These are phyloP conservation scores for Tachystola acroxantha DNA, from an alignment of 2,888 invertebrate genomes.

Conservation along the genomic window DNA sequence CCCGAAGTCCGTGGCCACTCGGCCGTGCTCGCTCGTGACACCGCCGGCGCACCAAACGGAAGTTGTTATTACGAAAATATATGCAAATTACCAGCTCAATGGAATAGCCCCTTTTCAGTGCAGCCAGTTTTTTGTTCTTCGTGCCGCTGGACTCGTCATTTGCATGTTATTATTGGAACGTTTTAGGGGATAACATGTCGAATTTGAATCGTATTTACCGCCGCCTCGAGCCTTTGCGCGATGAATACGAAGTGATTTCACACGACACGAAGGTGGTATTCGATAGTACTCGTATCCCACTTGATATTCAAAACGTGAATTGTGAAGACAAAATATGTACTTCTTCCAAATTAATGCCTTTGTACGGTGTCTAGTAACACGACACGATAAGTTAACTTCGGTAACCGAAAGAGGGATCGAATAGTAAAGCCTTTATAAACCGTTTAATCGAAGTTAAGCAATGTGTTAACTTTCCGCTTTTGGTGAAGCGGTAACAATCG, in stretches of 20 bases:
- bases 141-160: conserved; percentile 57
- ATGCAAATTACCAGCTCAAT: conserved; percentile 63
- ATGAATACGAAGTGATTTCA: conserved; percentile 60
- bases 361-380: too few species aligned
- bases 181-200: conserved; percentile 64
- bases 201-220: conserved; percentile 56
- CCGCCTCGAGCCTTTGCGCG: conserved; percentile 41
- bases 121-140: conserved; percentile 50
- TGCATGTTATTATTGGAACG: conserved; percentile 67
- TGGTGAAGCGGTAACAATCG: conserved; percentile 56
- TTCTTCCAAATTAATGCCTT: conserved; percentile 14
- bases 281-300: conserved; percentile 17
- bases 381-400: conserved; percentile 20
- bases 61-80: conserved; percentile 70
- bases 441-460: conserved; percentile 54
- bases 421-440: conserved; percentile 40
- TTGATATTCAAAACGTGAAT: conserved; percentile 39
- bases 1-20: conserved; percentile 22
- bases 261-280: conserved; percentile 30
- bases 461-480: conserved; percentile 59
- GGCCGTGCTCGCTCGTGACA: conserved; percentile 38
- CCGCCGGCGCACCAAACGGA: conserved; percentile 54
- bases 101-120: conserved; percentile 51
- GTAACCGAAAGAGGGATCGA: conserved; percentile 31
- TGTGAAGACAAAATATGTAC: conserved; percentile 26